These are phyloP conservation scores for Lacanobia oleracea DNA, from an alignment of 2,888 invertebrate genomes.

Conservation along the genomic window DNA sequence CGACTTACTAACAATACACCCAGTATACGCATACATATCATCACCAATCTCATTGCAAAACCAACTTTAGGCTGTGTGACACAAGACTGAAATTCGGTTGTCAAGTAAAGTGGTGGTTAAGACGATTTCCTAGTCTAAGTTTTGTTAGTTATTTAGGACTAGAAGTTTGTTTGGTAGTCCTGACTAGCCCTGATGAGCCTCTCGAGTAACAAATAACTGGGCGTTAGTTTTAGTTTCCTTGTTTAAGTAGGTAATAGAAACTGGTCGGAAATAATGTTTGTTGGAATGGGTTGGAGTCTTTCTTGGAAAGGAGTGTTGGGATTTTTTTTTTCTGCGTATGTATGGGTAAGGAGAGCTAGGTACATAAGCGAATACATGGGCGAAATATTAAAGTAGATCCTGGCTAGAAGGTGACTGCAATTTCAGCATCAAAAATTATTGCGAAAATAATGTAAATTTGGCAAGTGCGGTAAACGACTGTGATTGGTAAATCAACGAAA, in stretches of 20 bases:
- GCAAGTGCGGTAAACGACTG: neutral
- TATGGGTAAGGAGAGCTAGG: neutral
- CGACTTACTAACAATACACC: constrained; percentile 36
- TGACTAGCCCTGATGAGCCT: constrained; percentile 59
- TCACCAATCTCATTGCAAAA: neutral
- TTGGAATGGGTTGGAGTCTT: constrained; percentile 6
- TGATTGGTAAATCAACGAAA: neutral
- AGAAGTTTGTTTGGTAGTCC: constrained; percentile 53
- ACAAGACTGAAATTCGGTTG: constrained; percentile 23
- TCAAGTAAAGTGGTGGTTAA: neutral
- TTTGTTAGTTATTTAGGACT: constrained; percentile 49
- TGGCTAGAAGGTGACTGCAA: neutral
- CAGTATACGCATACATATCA: constrained; percentile 1
- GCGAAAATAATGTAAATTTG: neutral
- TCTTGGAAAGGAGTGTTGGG: neutral
- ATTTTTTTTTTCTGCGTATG: neutral
- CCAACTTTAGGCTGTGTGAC: fast-evolving
- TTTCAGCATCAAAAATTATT: neutral
- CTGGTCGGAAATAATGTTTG: constrained; percentile 28
- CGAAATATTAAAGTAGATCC: neutral
- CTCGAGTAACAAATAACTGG: constrained; percentile 55
- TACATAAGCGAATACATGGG: neutral
- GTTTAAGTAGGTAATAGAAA: constrained; percentile 54
- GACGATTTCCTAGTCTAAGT: constrained; percentile 14
- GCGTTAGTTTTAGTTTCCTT: constrained; percentile 44